A percentile compares a stretch with the other conserved stretches of the same genome.
Conservation (phyloP, 2,113 vertebrate genomes). For the Pomatorhinus ruficollis region DNA sequence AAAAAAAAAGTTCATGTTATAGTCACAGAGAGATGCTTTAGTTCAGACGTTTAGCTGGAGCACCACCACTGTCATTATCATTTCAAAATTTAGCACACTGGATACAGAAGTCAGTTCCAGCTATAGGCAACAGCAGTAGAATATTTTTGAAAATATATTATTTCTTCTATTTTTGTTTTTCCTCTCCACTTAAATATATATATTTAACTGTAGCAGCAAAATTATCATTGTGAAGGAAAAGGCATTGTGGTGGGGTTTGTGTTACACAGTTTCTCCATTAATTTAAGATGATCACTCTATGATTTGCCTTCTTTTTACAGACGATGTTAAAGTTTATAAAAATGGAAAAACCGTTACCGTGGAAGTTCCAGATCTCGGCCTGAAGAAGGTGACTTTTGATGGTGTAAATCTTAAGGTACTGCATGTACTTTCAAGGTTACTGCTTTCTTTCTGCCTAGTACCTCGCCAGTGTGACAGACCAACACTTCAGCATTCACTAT, state of each 20-base stretch:
- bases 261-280: neutral
- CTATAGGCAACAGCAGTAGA: neutral
- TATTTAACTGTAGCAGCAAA: neutral
- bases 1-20: neutral
- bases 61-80: neutral
- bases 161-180: neutral
- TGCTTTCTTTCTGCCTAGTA: neutral
- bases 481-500: neutral
- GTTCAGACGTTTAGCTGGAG: neutral
- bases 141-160: neutral
- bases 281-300: neutral
- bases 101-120: neutral
- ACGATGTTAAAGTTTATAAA: slow-evolving; percentile 40
- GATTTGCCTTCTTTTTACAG: slow-evolving; percentile 17
- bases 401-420: slow-evolving; percentile 53
- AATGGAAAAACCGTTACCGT: neutral
- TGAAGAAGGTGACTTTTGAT: slow-evolving; percentile 46
- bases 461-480: neutral
- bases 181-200: neutral
- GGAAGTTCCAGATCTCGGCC: slow-evolving; percentile 6
- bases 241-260: neutral
- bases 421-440: neutral
- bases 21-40: neutral
- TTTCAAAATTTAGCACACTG: neutral
- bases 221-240: neutral